Conservation (phyloP, 2,797 vertebrate genomes). For the Hyperoplus lanceolatus region DNA sequence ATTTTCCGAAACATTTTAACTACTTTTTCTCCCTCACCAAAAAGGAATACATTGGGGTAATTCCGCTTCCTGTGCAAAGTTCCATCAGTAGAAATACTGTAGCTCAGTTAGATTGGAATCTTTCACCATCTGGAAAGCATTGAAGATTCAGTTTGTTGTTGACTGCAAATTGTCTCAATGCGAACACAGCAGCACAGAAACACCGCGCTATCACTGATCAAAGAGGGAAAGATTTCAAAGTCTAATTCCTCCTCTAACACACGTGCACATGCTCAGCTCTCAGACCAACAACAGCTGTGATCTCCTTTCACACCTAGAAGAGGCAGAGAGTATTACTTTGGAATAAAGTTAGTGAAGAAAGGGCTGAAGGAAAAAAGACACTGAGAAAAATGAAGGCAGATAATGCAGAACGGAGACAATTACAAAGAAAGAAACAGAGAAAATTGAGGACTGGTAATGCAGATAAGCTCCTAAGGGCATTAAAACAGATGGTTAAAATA, state of each 20-base stretch:
- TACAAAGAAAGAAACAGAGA: not conserved
- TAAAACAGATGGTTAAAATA: too few relatives aligned
- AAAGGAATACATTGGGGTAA: not conserved
- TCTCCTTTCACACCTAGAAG: constrained; percentile 39
- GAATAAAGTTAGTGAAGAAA: not conserved
- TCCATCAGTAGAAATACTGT: not conserved
- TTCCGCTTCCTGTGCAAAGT: not conserved
- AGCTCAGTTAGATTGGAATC: not conserved
- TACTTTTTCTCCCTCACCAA: not conserved
- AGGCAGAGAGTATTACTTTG: constrained; percentile 15
- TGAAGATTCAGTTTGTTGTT: constrained; percentile 47
- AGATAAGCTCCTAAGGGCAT: too few relatives aligned
- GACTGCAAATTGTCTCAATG: constrained; percentile 36
- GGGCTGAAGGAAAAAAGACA: not conserved
- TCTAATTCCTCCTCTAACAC: constrained; percentile 39
- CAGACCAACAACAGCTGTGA: constrained; percentile 47
- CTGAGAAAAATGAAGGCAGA: not conserved
- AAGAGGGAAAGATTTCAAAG: constrained; percentile 61
- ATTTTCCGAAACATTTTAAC: not conserved
- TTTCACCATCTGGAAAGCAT: constrained; percentile 28
- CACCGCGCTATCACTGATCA: constrained; percentile 50
- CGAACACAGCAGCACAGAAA: constrained; percentile 31
- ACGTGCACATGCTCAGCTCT: constrained; percentile 27
- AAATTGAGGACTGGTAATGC: too few relatives aligned
- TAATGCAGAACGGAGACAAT: not conserved